A percentile compares a stretch with the other conserved stretches of the same genome.
phyloP scores from a whole-genome alignment of 1,140 invertebrate species.

The Solenopsis invicta region DNA sequence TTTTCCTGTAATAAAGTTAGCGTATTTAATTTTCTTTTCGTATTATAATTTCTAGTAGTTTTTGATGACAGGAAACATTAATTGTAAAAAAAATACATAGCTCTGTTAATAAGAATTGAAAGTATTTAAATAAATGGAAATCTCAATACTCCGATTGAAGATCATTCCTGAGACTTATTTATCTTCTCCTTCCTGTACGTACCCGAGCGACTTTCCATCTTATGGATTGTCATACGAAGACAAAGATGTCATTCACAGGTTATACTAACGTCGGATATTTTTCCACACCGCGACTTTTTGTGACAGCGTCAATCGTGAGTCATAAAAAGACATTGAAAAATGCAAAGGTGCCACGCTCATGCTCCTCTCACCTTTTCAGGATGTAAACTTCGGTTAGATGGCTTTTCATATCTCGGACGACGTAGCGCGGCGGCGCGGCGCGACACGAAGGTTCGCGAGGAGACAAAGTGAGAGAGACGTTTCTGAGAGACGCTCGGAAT shows the following conservation, averaged over 20 bases:
- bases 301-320: slow-evolving; percentile 63
- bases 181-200: too few species aligned
- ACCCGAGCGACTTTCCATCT: not conserved
- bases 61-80: too few species aligned
- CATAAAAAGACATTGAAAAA: slow-evolving; percentile 73
- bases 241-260: slow-evolving; percentile 46
- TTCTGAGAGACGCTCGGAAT: slow-evolving; percentile 32
- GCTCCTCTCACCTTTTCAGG: slow-evolving; percentile 33
- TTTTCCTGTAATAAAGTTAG: too few species aligned
- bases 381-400: slow-evolving; percentile 48
- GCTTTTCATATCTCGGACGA: slow-evolving; percentile 62
- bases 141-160: too few species aligned
- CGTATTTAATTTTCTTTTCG: too few species aligned
- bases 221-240: not conserved
- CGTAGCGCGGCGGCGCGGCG: not conserved
- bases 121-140: too few species aligned
- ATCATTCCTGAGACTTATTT: too few species aligned
- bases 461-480: slow-evolving; percentile 35
- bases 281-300: slow-evolving; percentile 45
- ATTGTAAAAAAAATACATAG: too few species aligned
- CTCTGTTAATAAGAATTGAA: too few species aligned
- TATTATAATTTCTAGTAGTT: too few species aligned
- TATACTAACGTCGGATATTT: slow-evolving; percentile 2
- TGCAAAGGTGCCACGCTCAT: slow-evolving; percentile 49
- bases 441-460: not conserved